Conservation (phyloP, 1,140 invertebrate genomes). For the Solenopsis fugax region DNA sequence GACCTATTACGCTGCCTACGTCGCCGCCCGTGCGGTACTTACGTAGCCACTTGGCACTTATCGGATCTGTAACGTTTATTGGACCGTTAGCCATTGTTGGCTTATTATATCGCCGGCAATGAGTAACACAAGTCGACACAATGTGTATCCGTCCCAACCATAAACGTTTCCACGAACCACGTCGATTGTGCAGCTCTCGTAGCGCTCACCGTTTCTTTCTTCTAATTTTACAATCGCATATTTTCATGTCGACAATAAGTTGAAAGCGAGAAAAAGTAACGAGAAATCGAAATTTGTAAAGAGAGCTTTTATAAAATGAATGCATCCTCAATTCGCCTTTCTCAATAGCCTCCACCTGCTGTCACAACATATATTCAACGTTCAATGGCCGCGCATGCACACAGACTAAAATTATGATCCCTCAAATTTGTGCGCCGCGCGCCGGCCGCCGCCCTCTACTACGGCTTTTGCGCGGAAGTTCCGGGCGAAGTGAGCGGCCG, state of each 20-base stretch:
- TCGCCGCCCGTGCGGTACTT: conserved; percentile 23
- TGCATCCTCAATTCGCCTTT: not conserved
- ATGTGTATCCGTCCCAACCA: not conserved
- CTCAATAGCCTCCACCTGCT: conserved; percentile 5
- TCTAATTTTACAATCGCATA: not conserved
- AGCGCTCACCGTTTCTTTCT: not conserved
- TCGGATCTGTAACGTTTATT: conserved; percentile 54
- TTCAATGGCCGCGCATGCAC: conserved; percentile 29
- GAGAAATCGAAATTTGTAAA: not conserved
- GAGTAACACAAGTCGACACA: not conserved
- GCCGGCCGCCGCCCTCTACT: conserved; percentile 39
- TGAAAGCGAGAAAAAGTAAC: not conserved
- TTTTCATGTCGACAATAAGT: not conserved
- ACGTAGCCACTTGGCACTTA: conserved; percentile 11
- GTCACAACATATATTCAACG: conserved; percentile 19
- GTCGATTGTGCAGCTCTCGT: not conserved
- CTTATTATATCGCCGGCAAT: conserved; percentile 51
- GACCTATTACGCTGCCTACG: conserved; percentile 51
- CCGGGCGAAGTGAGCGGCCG: conserved; percentile 28
- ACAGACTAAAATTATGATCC: conserved; percentile 45
- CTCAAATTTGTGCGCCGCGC: conserved; percentile 45
- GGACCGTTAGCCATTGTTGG: conserved; percentile 37
- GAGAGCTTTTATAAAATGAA: not conserved
- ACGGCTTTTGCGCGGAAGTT: conserved; percentile 47
- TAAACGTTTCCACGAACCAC: conserved; percentile 27